phyloP scores from a whole-genome alignment of 2,797 vertebrate genomes.

The Poecilia gillii region DNA sequence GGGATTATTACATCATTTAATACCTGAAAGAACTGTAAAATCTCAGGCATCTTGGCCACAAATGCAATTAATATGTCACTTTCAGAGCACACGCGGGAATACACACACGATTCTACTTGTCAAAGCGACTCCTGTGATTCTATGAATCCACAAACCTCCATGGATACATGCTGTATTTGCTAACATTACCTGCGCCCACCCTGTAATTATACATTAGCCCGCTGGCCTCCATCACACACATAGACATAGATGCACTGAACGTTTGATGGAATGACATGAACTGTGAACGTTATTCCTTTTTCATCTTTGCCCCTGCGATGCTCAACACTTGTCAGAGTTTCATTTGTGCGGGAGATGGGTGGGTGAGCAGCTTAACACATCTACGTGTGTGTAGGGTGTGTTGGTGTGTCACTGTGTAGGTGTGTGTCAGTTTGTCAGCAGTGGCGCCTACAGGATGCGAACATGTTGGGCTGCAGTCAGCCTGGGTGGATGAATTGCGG shows the following conservation, averaged over 20 bases:
- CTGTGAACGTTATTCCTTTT: constrained; percentile 53
- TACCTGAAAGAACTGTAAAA: constrained; percentile 15
- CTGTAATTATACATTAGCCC: constrained; percentile 49
- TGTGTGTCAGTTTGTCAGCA: constrained; percentile 70
- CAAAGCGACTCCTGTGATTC: constrained; percentile 22
- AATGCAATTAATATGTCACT: constrained; percentile 3
- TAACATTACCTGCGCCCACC: constrained; percentile 48
- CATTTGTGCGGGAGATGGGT: constrained; percentile 29
- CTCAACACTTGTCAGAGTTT: constrained; percentile 52
- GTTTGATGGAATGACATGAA: constrained; percentile 47
- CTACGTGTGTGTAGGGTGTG: constrained; percentile 51
- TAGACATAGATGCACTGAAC: constrained; percentile 42
- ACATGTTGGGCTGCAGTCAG: constrained; percentile 50
- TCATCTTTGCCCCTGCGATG: constrained; percentile 46
- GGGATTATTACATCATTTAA: background rate
- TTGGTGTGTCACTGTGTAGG: constrained; percentile 60
- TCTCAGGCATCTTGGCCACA: constrained; percentile 16
- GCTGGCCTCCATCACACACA: constrained; percentile 39
- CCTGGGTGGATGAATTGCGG: constrained; percentile 62
- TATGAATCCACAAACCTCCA: constrained; percentile 23
- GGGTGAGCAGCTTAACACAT: constrained; percentile 51
- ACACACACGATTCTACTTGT: constrained; percentile 12
- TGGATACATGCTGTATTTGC: constrained; percentile 23
- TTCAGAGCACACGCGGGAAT: constrained; percentile 7
- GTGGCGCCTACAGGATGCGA: constrained; percentile 60